These are phyloP conservation scores for Graptemys geographica DNA, from an alignment of 2,797 vertebrate genomes.

Conservation along the genomic window DNA sequence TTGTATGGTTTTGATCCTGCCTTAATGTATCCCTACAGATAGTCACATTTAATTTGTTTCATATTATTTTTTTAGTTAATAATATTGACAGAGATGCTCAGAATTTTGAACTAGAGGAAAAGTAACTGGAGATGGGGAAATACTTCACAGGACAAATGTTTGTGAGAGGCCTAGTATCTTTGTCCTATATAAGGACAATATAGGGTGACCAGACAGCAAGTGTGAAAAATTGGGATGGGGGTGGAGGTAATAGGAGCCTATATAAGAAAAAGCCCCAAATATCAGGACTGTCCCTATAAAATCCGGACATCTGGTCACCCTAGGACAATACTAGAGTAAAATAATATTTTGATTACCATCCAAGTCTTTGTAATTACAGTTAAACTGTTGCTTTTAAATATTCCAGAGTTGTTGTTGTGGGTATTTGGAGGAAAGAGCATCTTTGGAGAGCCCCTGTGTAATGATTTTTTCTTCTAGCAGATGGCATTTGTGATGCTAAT, in stretches of 20 bases:
- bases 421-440: neutral
- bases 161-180: neutral
- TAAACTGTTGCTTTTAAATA: neutral
- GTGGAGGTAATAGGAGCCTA: too few relatives aligned
- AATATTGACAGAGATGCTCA: neutral
- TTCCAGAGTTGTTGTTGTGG: neutral
- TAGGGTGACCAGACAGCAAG: too few relatives aligned
- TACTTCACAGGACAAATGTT: too few relatives aligned
- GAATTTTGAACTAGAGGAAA: neutral
- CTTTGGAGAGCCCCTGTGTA: rapidly evolving
- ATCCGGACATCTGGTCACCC: too few relatives aligned
- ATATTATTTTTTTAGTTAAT: neutral
- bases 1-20: neutral
- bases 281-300: too few relatives aligned
- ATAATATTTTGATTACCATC: neutral
- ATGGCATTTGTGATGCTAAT: rapidly evolving
- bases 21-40: neutral
- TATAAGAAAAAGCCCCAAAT: too few relatives aligned
- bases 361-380: rapidly evolving
- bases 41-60: neutral
- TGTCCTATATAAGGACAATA: neutral
- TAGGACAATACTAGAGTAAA: neutral
- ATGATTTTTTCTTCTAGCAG: neutral
- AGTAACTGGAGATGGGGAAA: neutral
- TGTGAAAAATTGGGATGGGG: too few relatives aligned